Evolutionary conservation across 2,888 invertebrate genomes (phyloP), one percentile per base, ranked within the genome.

Genomic region (Eilema griseolum): DNA sequence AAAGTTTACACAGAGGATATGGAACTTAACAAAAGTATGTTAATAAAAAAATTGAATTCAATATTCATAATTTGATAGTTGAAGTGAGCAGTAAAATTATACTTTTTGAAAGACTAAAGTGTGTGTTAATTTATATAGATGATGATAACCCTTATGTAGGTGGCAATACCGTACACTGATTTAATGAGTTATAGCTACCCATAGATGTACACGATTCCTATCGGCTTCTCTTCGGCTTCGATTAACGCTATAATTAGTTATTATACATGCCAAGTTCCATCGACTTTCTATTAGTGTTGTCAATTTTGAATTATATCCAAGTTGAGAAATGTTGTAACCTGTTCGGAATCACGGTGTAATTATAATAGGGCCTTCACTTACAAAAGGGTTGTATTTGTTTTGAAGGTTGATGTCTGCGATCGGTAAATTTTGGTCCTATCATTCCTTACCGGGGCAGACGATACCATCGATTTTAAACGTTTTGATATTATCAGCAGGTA

Each of bases 341-440:
- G 23, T 16, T 37, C 16, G 8, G 3, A 24, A 37, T 62, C 37
- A 16, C 23, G 5, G 61, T 61, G 14, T 67, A 31, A 8, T 2
- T n/a, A 31, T 31, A 10, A 37, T 41, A n/a, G 1, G 20, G 14
- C 8, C 3, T 41, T 68, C 64, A 65, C 67, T 68, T 56, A 68
- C 67, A 41, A 31, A 61, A 71, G 71, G 67, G 71, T 71, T 71
- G 67, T 63, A 26, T 23, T 66, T 52, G 74, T 81, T 83, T 84
- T 76, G 87, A 80, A 85, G 83, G 90, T 80, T 71, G 78, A 86
- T 75, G 73, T 87, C 90, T 92, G 95, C 95, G 95, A 96, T 89
- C 92, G 96, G 96, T 95, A 95, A 95, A 96, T 92, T 94, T 96
- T 96, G 96, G 95, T 95, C 95, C 92, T 96, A 96, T 96, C 96